A percentile compares a stretch with the other conserved stretches of the same genome.
Evolutionary conservation across 2,888 invertebrate species (phyloP).

Genomic region (Schizaphis graminum): DNA sequence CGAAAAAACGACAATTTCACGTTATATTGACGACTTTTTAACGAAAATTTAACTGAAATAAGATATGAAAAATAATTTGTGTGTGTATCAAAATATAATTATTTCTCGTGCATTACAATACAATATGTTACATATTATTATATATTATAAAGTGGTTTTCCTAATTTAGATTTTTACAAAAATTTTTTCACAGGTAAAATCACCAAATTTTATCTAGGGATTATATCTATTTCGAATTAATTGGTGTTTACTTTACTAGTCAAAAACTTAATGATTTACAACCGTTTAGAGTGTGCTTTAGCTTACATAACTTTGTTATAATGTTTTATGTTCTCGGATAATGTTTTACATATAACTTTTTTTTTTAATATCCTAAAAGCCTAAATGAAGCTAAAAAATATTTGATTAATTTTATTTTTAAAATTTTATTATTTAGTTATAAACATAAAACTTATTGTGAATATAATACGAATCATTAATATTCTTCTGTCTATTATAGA

Average conservation of each 20-base stretch:
- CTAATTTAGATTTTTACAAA: neutral
- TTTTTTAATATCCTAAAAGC: slow-evolving; percentile 3
- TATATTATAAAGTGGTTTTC: neutral
- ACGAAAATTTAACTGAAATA: neutral
- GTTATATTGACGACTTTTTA: neutral
- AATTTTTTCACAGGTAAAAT: neutral
- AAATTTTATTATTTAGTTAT: neutral
- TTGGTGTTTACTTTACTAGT: neutral
- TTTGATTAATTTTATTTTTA: neutral
- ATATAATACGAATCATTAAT: neutral
- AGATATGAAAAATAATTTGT: neutral
- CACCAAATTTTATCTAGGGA: neutral
- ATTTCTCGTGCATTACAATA: neutral
- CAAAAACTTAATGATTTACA: neutral
- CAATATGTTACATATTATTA: neutral
- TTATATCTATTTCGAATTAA: neutral
- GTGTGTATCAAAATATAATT: neutral
- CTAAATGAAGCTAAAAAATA: neutral
- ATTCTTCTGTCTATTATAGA: neutral
- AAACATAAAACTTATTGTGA: neutral
- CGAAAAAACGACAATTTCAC: neutral
- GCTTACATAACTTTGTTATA: neutral
- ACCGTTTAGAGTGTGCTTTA: neutral
- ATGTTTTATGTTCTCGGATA: neutral
- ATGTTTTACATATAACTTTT: neutral